phyloP scores from a whole-genome alignment of 64 coral and sea anemone genomes.

The Acropora tenuis region DNA sequence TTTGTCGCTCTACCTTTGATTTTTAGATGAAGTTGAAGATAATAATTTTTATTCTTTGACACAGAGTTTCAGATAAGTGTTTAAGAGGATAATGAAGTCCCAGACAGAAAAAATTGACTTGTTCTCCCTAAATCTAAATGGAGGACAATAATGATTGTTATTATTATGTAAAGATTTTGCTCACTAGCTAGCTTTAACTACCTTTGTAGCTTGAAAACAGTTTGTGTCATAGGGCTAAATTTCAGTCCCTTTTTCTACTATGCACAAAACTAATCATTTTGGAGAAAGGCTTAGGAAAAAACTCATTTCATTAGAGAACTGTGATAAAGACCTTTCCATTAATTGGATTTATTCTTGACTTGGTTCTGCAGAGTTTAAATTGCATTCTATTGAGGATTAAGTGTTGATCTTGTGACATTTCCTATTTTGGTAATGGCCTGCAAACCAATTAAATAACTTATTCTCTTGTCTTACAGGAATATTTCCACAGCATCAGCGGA shows the following conservation, averaged over 20 bases:
- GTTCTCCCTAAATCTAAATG: neutral
- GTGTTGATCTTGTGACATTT: conserved; percentile 3
- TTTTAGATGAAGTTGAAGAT: no score
- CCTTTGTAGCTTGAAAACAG: no score
- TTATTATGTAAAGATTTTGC: no score
- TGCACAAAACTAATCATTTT: neutral
- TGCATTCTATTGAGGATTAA: neutral
- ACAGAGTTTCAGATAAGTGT: neutral
- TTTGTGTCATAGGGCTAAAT: no score
- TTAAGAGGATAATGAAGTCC: neutral
- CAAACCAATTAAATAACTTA: neutral
- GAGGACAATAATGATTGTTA: no score
- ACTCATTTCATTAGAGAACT: neutral
- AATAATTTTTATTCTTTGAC: no score
- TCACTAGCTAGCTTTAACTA: no score
- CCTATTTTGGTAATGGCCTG: neutral
- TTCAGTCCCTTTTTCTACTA: no score
- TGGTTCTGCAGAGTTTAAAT: neutral
- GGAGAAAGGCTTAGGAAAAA: neutral
- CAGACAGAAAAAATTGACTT: neutral
- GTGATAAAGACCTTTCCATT: neutral
- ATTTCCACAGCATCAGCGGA: neutral
- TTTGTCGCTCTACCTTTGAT: no score
- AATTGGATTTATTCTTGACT: neutral
- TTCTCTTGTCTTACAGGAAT: neutral